phyloP scores from a whole-genome alignment of 2,113 vertebrate species.

The Gasterosteus aculeatus region DNA sequence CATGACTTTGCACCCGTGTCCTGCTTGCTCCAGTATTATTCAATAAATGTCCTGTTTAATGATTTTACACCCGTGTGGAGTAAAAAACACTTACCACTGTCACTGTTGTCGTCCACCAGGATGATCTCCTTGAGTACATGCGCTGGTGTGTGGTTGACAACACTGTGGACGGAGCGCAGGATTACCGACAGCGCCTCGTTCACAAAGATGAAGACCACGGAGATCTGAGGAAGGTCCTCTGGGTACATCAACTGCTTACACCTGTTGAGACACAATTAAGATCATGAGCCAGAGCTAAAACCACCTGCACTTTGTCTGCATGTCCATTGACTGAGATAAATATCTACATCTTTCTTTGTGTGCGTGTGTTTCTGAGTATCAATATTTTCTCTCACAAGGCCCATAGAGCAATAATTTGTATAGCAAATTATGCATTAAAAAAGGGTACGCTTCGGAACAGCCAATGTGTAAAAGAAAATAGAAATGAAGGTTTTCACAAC shows the following conservation, averaged over 20 bases:
- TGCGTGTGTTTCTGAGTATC: not conserved
- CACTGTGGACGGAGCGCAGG: conserved; percentile 95
- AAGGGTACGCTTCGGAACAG: not conserved
- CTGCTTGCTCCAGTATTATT: too few relatives aligned
- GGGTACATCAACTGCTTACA: conserved; percentile 89
- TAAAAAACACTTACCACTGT: conserved; percentile 83
- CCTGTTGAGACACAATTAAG: conserved; percentile 70
- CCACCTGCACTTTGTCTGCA: not conserved
- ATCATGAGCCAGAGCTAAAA: not conserved
- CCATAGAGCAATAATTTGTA: not conserved
- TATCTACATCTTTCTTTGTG: not conserved
- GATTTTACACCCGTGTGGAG: too few relatives aligned
- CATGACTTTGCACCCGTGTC: too few relatives aligned
- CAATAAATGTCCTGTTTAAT: too few relatives aligned
- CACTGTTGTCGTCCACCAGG: conserved; percentile 97
- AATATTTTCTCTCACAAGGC: not conserved
- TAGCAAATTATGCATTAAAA: not conserved
- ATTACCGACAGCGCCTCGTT: conserved; percentile 97
- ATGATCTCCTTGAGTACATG: conserved; percentile 96
- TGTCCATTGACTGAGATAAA: not conserved
- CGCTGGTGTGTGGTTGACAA: conserved; percentile 95
- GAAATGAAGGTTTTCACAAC: not conserved
- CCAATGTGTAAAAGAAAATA: not conserved
- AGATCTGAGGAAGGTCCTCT: conserved; percentile 91
- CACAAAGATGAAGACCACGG: conserved; percentile 98